Base-by-base conservation (phyloP, 2,113 vertebrate species). In the Promerops cafer region DNA sequence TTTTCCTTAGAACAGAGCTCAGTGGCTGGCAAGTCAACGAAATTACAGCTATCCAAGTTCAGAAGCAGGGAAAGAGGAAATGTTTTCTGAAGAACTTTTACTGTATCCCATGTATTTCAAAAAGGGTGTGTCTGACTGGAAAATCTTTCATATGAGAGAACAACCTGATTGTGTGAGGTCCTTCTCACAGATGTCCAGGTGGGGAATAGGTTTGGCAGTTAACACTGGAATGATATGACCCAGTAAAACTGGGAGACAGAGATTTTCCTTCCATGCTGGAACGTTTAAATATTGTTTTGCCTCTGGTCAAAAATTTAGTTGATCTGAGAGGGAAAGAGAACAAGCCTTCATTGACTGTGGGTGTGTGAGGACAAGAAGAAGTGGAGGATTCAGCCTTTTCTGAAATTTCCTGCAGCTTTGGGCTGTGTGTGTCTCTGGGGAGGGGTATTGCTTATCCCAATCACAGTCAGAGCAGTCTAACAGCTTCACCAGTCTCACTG, bases 141-240 rank as follows among this genome's bases (percentile, higher is more conserved):
- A 97, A 88, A 63, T 42, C 44, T 88, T 87, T 50, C 24, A 11
- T 45, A 20, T 54, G 68, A 83, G 40, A 59, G 60, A 92, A 39
- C 18, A 83, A 53, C 56, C 68, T 78, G 92, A 83, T 60, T 64
- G 93, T 82, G 93, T 95, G 96, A 92, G 92, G 88, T 96, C 93
- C 71, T 93, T 49, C 76, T 68, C 31, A 49, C 44, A 88, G 92
- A 92, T 92, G 65, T 86, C 50, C 80, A 94, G 71, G 88, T 93
- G 71, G 82, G 70, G 50, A 91, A 85, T 83, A 85, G 49, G 50
- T 47, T 92, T 95, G 94, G 90, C 82, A 91, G 54, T 61, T 65
- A 50, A 65, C 28, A 50, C 27, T 0, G 6, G 59, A 95, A 80
- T 83, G 5, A 74, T 83, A 60, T 18, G 65, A 87, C 52, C 79